A percentile compares a stretch with the other conserved stretches of the same genome.
Conservation (phyloP, 2,888 invertebrate species). For the Hypomecis atomaria region DNA sequence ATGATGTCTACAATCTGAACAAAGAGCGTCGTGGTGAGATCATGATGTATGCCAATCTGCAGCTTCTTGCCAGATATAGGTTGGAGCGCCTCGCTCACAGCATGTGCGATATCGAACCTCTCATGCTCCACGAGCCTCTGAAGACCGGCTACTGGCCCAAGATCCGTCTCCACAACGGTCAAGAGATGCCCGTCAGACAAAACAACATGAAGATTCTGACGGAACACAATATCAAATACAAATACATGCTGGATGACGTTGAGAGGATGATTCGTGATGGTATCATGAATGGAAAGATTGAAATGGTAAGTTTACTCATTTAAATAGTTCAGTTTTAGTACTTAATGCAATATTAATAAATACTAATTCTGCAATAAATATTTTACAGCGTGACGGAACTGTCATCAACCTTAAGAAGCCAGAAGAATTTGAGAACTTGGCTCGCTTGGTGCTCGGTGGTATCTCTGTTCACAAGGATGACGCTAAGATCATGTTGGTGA, state of each 20-base stretch:
- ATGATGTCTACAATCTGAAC: conserved; percentile 76
- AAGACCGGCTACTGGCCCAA: conserved; percentile 85
- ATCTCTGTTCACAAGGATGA: conserved; percentile 83
- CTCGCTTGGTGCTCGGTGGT: conserved; percentile 87
- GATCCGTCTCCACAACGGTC: conserved; percentile 82
- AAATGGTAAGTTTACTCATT: conserved; percentile 60
- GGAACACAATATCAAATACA: conserved; percentile 62
- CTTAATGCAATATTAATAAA: background rate
- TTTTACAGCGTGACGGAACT: conserved; percentile 81
- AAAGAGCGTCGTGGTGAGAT: conserved; percentile 84
- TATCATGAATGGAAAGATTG: conserved; percentile 68
- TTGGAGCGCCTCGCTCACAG: conserved; percentile 79
- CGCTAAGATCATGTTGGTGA: conserved; percentile 77
- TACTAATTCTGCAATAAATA: conserved; percentile 7
- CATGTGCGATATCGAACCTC: conserved; percentile 77
- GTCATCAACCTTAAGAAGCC: conserved; percentile 86
- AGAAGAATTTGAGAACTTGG: conserved; percentile 87
- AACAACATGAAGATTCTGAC: conserved; percentile 67
- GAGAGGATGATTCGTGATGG: conserved; percentile 83
- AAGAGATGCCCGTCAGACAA: conserved; percentile 83
- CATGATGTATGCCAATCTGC: conserved; percentile 86
- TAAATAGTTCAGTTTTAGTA: background rate
- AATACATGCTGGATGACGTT: conserved; percentile 65
- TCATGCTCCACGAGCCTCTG: conserved; percentile 74
- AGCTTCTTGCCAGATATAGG: conserved; percentile 85